Conservation (phyloP, 30 jellyfish, hydroid and myxozoan genomes). For the Aurelia coerulea region DNA sequence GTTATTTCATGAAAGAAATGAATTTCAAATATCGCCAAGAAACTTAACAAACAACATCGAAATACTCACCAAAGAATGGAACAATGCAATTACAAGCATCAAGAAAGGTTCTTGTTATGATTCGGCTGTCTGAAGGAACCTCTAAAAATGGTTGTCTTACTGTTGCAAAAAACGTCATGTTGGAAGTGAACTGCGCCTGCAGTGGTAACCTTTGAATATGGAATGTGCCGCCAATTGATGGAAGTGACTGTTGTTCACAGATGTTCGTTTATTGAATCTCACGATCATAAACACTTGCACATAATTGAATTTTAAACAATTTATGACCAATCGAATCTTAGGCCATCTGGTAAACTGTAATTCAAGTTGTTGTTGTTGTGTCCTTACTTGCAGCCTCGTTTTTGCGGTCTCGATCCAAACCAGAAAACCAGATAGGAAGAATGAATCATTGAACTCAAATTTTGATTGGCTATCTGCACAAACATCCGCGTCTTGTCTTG, state of each 20-base stretch:
- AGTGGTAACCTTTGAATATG: neutral
- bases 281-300: too few species aligned
- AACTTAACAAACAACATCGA: neutral
- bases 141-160: slow-evolving; percentile 64
- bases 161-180: slow-evolving; percentile 63
- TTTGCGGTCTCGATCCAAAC: too few species aligned
- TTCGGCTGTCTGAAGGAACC: slow-evolving; percentile 82
- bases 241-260: neutral
- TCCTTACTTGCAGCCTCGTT: too few species aligned
- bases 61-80: slow-evolving; percentile 86
- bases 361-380: too few species aligned
- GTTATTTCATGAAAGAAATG: neutral
- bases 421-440: too few species aligned
- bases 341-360: too few species aligned
- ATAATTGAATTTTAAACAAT: too few species aligned
- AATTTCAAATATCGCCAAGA: neutral
- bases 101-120: slow-evolving; percentile 68
- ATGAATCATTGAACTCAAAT: too few species aligned
- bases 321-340: too few species aligned
- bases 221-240: too few species aligned
- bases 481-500: too few species aligned
- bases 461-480: too few species aligned
- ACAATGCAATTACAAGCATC: slow-evolving; percentile 92
- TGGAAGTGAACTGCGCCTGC: neutral
- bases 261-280: neutral